These are phyloP conservation scores for Steinernema hermaphroditum DNA, from an alignment of 2,888 invertebrate species.

Conservation along the genomic window DNA sequence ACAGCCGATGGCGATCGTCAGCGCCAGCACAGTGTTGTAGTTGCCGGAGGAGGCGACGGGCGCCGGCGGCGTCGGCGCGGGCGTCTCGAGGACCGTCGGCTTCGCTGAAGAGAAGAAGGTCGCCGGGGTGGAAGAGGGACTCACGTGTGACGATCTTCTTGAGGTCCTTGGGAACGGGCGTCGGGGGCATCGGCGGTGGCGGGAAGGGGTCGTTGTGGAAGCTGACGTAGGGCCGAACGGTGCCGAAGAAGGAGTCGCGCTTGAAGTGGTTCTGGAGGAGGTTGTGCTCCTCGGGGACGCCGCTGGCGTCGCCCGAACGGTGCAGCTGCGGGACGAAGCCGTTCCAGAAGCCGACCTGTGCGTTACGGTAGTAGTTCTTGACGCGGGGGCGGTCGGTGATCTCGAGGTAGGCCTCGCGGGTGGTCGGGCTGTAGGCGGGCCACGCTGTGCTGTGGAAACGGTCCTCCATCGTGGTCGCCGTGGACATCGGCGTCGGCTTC, in stretches of 20 bases:
- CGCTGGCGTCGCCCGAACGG: conserved; percentile 44
- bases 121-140: too few species aligned
- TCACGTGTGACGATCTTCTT: conserved; percentile 42
- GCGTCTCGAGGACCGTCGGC: conserved; percentile 30
- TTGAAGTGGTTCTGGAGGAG: conserved; percentile 60
- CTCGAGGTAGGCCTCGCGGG: conserved; percentile 63
- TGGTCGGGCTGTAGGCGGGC: conserved; percentile 63
- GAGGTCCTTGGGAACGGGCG: conserved; percentile 50
- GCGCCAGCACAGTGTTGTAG: conserved; percentile 45
- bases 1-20: conserved; percentile 60
- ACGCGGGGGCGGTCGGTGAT: conserved; percentile 61
- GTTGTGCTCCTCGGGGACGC: conserved; percentile 59
- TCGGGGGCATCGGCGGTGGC: conserved; percentile 65
- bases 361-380: conserved; percentile 64
- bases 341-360: conserved; percentile 65
- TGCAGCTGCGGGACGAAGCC: conserved; percentile 63
- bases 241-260: conserved; percentile 60
- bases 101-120: too few species aligned
- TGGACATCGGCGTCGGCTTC: conserved; percentile 56
- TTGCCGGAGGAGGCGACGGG: conserved; percentile 39
- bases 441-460: conserved; percentile 59
- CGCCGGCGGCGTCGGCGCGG: conserved; percentile 33
- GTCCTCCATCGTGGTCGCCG: conserved; percentile 57
- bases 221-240: conserved; percentile 57
- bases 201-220: conserved; percentile 61